These are phyloP conservation scores for Lycia hirtaria DNA, from an alignment of 2,888 invertebrate genomes.

Conservation along the genomic window DNA sequence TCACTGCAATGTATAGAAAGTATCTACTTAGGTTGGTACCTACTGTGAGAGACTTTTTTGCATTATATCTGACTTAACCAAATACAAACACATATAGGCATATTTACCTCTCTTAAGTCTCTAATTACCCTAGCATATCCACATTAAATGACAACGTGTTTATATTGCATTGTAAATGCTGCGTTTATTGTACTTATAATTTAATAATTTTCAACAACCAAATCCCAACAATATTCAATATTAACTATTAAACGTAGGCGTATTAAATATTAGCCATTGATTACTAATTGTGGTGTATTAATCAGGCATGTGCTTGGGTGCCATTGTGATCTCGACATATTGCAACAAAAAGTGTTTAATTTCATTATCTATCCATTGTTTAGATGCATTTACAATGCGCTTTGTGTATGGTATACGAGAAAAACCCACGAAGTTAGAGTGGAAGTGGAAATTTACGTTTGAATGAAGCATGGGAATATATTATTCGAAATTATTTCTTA, in stretches of 20 bases:
- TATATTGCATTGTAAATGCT: no score
- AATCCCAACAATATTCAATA: conserved; percentile 26
- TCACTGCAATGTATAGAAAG: not conserved
- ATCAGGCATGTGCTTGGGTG: conserved; percentile 39
- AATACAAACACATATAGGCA: no score
- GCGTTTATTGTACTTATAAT: not conserved
- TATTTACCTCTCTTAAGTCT: no score
- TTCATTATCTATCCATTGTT: conserved; percentile 68
- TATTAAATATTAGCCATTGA: conserved; percentile 37
- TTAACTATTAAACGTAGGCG: conserved; percentile 26
- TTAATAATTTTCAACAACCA: not conserved
- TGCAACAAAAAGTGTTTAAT: conserved; percentile 63
- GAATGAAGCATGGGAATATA: not conserved
- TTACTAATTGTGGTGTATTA: conserved; percentile 45
- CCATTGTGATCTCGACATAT: conserved; percentile 49
- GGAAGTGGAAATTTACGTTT: conserved; percentile 1
- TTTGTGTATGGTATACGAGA: conserved; percentile 50
- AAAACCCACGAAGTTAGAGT: conserved; percentile 12
- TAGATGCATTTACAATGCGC: conserved; percentile 65
- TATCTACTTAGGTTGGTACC: no score
- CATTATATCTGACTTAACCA: no score
- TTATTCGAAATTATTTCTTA: not conserved
- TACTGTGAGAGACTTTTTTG: no score
- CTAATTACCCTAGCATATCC: no score
- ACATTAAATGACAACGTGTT: no score